A percentile compares a stretch with the other conserved stretches of the same genome.
Conservation (phyloP, 1,140 invertebrate species). For the Drosophila kohkoa region DNA sequence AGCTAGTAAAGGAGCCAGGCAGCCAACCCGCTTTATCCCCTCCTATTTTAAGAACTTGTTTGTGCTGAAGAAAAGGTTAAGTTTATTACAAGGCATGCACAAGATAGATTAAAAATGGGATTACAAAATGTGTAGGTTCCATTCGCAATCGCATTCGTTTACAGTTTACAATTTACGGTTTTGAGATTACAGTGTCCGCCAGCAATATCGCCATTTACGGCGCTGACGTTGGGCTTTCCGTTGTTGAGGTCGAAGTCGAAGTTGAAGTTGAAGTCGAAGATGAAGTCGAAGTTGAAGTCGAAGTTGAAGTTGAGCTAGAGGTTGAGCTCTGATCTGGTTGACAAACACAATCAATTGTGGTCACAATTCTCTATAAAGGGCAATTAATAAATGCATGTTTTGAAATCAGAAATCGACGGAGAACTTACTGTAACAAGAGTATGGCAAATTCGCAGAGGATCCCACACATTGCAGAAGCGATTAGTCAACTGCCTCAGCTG, state of each 20-base stretch:
- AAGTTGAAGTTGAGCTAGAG: neutral
- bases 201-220: neutral
- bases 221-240: neutral
- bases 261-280: neutral
- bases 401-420: neutral
- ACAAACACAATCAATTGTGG: too few relatives aligned
- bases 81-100: conserved; percentile 24
- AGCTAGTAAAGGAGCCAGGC: neutral
- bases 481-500: neutral
- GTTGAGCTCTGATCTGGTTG: neutral
- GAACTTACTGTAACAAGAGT: neutral
- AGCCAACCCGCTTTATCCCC: neutral
- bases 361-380: neutral
- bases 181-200: neutral
- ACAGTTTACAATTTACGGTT: too few relatives aligned
- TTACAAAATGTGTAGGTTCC: neutral
- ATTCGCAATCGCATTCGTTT: too few relatives aligned
- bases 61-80: conserved; percentile 15
- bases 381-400: neutral
- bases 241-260: too few relatives aligned
- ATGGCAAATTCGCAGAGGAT: neutral
- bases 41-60: neutral
- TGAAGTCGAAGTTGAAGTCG: neutral
- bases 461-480: neutral
- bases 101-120: conserved; percentile 6